A percentile compares a stretch with the other conserved stretches of the same genome.
These are phyloP conservation scores for Cephus rjabovi DNA, from an alignment of 2,888 invertebrate genomes.

Conservation along the genomic window DNA sequence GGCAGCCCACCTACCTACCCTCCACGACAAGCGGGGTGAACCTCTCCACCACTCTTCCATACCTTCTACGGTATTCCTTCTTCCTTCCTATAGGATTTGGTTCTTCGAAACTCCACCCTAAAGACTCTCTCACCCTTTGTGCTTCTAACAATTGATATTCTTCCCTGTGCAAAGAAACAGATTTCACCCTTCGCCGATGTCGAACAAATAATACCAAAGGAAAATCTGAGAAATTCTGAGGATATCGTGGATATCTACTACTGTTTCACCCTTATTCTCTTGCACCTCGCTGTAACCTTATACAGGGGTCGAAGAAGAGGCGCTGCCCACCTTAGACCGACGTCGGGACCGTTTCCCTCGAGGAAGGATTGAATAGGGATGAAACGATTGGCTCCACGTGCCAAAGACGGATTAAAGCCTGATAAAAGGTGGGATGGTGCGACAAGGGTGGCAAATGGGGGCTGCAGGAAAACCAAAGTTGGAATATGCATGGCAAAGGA, in stretches of 20 bases:
- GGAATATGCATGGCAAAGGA: conserved; percentile 56
- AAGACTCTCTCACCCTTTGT: conserved; percentile 55
- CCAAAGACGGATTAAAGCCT: conserved; percentile 53
- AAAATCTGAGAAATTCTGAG: conserved; percentile 56
- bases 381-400: conserved; percentile 26
- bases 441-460: conserved; percentile 39
- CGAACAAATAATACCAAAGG: conserved; percentile 62
- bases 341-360: neutral
- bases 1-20: conserved; percentile 26
- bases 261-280: neutral
- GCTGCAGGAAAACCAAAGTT: conserved; percentile 51
- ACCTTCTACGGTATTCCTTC: conserved; percentile 43
- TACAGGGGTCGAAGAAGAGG: neutral
- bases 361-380: neutral
- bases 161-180: conserved; percentile 65
- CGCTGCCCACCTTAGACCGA: neutral
- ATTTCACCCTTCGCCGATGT: conserved; percentile 58
- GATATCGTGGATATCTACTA: conserved; percentile 5
- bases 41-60: conserved; percentile 33
- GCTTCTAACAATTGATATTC: conserved; percentile 67
- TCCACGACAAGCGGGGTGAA: conserved; percentile 22
- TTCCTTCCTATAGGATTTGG: conserved; percentile 21
- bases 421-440: conserved; percentile 6
- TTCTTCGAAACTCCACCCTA: neutral
- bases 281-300: neutral